phyloP scores from a whole-genome alignment of 2,113 vertebrate species.

The Pan paniscus region DNA sequence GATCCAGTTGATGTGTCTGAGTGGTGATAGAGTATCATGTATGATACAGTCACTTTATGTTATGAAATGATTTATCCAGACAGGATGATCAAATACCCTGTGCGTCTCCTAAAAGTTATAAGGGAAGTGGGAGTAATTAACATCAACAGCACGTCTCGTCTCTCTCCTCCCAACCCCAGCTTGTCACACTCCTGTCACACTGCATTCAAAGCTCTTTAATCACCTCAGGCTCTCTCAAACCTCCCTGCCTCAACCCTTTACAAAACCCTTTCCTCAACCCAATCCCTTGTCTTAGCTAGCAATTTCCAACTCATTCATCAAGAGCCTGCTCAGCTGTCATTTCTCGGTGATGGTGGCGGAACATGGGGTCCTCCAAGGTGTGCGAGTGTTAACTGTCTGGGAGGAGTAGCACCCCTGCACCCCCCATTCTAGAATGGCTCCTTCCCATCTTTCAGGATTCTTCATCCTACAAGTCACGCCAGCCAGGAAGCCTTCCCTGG shows the following conservation, averaged over 20 bases:
- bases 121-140: not conserved
- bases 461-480: not conserved
- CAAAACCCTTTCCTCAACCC: not conserved
- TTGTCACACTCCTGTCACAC: not conserved
- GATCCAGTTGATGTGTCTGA: not conserved
- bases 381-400: too few relatives aligned
- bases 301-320: not conserved
- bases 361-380: not conserved
- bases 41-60: not conserved
- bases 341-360: not conserved
- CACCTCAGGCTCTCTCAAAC: not conserved
- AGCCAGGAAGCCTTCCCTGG: not conserved
- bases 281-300: not conserved
- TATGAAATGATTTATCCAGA: not conserved
- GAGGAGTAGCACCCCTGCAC: not conserved
- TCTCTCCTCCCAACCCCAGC: not conserved
- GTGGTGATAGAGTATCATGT: not conserved
- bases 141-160: not conserved
- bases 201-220: not conserved
- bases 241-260: not conserved
- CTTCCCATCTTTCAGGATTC: not conserved
- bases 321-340: not conserved
- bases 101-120: not conserved
- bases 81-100: not conserved
- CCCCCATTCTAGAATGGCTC: not conserved